Conservation (phyloP, 2,888 invertebrate genomes). For the Volucella bombylans region DNA sequence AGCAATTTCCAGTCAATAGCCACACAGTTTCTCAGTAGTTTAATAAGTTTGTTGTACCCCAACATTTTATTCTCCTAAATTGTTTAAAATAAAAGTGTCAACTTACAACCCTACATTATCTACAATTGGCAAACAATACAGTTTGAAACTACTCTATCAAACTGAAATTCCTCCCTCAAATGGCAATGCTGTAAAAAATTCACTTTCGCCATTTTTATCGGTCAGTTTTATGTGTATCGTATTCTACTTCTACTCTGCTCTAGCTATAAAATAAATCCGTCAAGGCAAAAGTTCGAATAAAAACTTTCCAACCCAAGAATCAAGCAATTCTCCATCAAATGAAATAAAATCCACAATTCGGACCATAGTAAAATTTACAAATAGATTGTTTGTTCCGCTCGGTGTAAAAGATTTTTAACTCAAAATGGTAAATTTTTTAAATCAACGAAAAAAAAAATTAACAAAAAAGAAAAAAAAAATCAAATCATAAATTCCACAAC, state of each 20-base stretch:
- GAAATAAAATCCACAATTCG: slow-evolving; percentile 57
- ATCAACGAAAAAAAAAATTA: slow-evolving; percentile 1
- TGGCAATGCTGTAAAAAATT: slow-evolving; percentile 50
- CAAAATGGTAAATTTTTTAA: slow-evolving; percentile 63
- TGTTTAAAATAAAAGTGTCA: not conserved
- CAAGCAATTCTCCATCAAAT: slow-evolving; percentile 58
- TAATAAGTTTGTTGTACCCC: too few relatives aligned
- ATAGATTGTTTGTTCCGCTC: slow-evolving; percentile 50
- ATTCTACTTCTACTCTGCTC: slow-evolving; percentile 65
- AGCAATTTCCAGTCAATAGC: too few relatives aligned
- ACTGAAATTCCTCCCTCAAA: slow-evolving; percentile 3
- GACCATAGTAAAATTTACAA: slow-evolving; percentile 42
- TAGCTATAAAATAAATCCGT: slow-evolving; percentile 60
- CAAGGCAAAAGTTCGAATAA: slow-evolving; percentile 48
- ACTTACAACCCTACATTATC: not conserved
- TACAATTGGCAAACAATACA: not conserved
- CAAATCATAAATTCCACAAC: slow-evolving; percentile 27
- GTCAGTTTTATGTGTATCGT: slow-evolving; percentile 66
- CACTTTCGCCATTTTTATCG: slow-evolving; percentile 64
- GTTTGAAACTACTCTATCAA: slow-evolving; percentile 15
- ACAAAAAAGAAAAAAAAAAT: slow-evolving; percentile 13
- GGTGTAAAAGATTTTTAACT: slow-evolving; percentile 58
- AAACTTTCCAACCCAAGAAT: slow-evolving; percentile 54
- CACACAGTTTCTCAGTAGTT: too few relatives aligned
- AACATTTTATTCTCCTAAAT: too few relatives aligned